Base-by-base conservation (phyloP, 2,797 vertebrate genomes). In the Stomatorhinus walkeri region DNA sequence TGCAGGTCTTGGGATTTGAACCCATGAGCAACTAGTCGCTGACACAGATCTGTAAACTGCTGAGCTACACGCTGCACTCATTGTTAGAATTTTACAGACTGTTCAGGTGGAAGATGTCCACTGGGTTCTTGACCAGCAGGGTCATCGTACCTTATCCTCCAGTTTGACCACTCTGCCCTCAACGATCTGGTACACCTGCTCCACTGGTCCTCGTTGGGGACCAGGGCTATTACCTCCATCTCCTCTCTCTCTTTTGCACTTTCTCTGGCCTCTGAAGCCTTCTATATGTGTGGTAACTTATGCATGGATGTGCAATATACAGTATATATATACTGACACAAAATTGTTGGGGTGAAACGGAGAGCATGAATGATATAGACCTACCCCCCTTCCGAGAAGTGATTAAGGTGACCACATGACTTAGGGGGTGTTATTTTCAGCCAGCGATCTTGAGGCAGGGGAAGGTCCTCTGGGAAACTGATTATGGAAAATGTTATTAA, bases 401-500 rank as follows among this genome's bases (percentile, higher is more conserved):
- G 84, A 85, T 85, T 85, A 85, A 61, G 56, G 51, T 36, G 40
- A 46, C 10, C 59, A 54, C 52, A 64, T 85, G 88, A 85, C 40
- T 83, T 54, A 52, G 76, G 54, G 36, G 40, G 88, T 84, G 56
- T 68, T 89, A 89, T 89, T 89, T 64, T 59, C 59, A 84, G 56
- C 56, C 85, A 19, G 81, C n/a, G 22, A 68, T 85, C 83, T 84
- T 28, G 40, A 64, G 43, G 79, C 36, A 43, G 56, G 16, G 52
- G 72, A 83, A 8, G 28, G 88, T 86, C 81, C 43, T 1, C 59
- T 51, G 59, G 46, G 59, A 89, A 85, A 28, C 12, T 16, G 88
- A 89, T 86, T 59, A 89, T 85, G 56, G 43, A 61, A 85, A 85
- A 61, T 52, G 88, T 61, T 89, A 89, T 85, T 64, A 85, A 85